Evolutionary conservation across 2,797 vertebrate species (phyloP).

Genomic region (Sebastes steindachneri): DNA sequence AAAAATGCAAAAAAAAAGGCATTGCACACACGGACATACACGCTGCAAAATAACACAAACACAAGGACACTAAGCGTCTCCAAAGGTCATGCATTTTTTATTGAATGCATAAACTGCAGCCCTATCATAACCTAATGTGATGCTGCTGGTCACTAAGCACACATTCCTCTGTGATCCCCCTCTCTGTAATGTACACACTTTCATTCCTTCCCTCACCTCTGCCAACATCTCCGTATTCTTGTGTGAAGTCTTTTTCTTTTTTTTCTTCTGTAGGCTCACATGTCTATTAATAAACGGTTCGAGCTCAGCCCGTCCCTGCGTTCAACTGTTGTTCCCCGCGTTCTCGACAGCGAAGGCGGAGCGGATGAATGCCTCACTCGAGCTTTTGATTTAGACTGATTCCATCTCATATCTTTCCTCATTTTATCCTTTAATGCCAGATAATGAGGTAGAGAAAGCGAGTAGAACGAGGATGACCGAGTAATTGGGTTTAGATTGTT

Average conservation of each 20-base stretch:
- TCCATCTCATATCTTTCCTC: conserved; percentile 9
- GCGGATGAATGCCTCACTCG: background rate
- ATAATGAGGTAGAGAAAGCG: conserved; percentile 16
- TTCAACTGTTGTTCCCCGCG: background rate
- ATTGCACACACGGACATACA: background rate
- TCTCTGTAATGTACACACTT: background rate
- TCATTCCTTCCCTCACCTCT: background rate
- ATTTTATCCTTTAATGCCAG: conserved; percentile 1
- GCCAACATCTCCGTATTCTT: background rate
- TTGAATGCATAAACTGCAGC: conserved; percentile 22
- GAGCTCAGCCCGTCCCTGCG: background rate
- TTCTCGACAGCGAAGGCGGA: background rate
- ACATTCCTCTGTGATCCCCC: conserved; percentile 5
- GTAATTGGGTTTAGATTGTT: conserved; percentile 22
- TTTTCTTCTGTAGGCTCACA: background rate
- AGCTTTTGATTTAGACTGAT: conserved; percentile 1
- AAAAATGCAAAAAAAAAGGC: background rate
- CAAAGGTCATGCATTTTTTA: conserved; percentile 58
- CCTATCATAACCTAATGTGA: background rate
- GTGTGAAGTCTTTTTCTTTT: background rate
- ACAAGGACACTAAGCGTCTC: conserved; percentile 39
- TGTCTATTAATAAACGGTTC: background rate
- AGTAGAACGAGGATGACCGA: background rate
- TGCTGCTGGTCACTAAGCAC: conserved; percentile 22
- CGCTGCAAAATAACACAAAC: conserved; percentile 14